phyloP scores from a whole-genome alignment of 2,797 vertebrate species.

The Pempheris klunzingeri region DNA sequence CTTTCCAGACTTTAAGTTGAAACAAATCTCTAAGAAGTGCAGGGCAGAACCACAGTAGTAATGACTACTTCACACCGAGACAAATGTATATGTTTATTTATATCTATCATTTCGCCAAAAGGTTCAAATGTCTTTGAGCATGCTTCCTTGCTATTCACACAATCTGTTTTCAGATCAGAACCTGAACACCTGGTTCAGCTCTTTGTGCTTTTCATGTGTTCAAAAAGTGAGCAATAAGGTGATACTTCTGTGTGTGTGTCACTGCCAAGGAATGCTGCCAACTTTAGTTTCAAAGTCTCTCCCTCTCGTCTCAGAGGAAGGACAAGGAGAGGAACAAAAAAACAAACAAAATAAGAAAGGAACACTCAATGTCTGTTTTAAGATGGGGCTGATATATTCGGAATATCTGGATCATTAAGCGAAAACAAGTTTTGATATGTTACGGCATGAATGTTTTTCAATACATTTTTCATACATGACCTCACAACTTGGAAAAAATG shows the following conservation, averaged over 20 bases:
- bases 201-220: conserved; percentile 55
- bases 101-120: background rate
- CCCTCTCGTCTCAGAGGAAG: conserved; percentile 62
- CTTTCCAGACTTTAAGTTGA: background rate
- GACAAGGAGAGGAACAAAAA: conserved; percentile 49
- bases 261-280: conserved; percentile 77
- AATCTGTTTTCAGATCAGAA: conserved; percentile 35
- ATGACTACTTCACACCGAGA: background rate
- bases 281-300: conserved; percentile 73
- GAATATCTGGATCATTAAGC: conserved; percentile 86
- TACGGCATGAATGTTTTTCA: conserved; percentile 96
- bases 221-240: conserved; percentile 66
- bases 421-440: conserved; percentile 95
- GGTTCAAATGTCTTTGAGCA: too few relatives aligned
- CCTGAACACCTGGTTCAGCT: conserved; percentile 64
- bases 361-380: conserved; percentile 70
- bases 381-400: conserved; percentile 70
- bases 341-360: conserved; percentile 63
- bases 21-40: background rate
- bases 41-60: background rate
- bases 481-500: conserved; percentile 84
- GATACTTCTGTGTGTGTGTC: conserved; percentile 62
- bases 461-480: conserved; percentile 96
- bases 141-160: conserved; percentile 1
- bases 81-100: background rate